Percentiles rank a stretch among this genome's conserved stretches.
Conservation (phyloP, 2,113 vertebrate genomes). For the Panthera tigris region DNA sequence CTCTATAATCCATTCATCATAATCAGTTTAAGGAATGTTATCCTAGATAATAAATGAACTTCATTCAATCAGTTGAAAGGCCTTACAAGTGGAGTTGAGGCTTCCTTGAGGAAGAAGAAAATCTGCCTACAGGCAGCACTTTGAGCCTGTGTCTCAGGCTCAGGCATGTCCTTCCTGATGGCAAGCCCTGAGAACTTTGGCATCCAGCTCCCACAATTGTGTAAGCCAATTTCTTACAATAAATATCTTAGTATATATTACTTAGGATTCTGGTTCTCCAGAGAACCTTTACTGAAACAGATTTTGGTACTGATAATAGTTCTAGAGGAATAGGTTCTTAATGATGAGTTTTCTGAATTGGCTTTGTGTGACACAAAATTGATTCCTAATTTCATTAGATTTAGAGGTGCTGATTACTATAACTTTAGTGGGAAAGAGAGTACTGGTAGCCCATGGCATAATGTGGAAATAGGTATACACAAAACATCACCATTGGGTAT, state of each 20-base stretch:
- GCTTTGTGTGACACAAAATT: neutral
- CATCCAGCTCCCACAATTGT: neutral
- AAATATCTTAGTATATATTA: neutral
- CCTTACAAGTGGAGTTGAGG: neutral
- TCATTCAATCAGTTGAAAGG: neutral
- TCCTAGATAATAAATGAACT: neutral
- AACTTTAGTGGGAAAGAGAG: neutral
- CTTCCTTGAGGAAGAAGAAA: neutral
- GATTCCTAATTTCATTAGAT: neutral
- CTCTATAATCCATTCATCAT: neutral
- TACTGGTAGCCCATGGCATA: neutral
- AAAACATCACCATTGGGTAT: neutral
- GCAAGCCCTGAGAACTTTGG: neutral
- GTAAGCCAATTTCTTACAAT: neutral
- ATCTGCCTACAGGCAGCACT: no score
- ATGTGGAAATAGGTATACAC: neutral
- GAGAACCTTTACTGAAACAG: neutral
- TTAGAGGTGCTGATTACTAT: neutral
- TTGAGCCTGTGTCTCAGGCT: neutral
- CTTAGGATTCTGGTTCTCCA: neutral
- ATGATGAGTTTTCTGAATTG: neutral
- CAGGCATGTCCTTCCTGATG: rapidly evolving
- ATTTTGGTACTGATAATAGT: neutral
- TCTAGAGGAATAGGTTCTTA: neutral
- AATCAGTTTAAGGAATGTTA: neutral